A percentile compares a stretch with the other conserved stretches of the same genome.
Evolutionary conservation across 92 coral and sea anemone species (phyloP).

Genomic region (Meandrina meandrites): DNA sequence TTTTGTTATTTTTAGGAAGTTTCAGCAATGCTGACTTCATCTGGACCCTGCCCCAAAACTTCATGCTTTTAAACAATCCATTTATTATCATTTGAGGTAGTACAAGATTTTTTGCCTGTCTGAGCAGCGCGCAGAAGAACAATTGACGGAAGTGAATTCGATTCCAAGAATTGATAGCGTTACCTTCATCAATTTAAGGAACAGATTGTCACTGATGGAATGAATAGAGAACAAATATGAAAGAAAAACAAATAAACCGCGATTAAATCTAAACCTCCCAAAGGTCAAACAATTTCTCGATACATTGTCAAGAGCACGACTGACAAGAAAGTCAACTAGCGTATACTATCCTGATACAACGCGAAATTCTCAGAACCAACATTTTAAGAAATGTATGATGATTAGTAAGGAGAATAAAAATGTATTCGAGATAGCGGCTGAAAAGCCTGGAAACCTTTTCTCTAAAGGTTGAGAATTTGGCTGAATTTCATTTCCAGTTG

Average conservation of each 20-base stretch:
- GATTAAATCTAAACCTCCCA: neutral
- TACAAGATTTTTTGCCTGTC: neutral
- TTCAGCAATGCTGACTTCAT: neutral
- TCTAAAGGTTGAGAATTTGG: neutral
- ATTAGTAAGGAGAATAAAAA: neutral
- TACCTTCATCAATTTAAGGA: neutral
- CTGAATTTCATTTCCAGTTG: too few species aligned
- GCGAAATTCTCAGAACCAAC: neutral
- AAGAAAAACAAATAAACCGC: neutral
- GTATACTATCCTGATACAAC: neutral
- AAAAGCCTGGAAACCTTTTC: too few species aligned
- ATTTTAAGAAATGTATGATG: neutral
- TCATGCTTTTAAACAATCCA: neutral
- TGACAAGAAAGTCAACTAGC: neutral
- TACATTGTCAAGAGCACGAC: neutral
- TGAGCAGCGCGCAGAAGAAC: neutral
- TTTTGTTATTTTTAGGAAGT: neutral
- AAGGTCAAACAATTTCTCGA: neutral
- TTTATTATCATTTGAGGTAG: too few species aligned
- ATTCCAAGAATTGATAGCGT: slow-evolving; percentile 4
- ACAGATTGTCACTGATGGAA: neutral
- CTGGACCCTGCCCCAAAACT: neutral
- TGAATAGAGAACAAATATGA: neutral
- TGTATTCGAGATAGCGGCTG: neutral
- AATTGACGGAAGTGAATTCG: neutral